phyloP scores from a whole-genome alignment of 2,113 vertebrate genomes.

The Eulacestoma nigropectus region DNA sequence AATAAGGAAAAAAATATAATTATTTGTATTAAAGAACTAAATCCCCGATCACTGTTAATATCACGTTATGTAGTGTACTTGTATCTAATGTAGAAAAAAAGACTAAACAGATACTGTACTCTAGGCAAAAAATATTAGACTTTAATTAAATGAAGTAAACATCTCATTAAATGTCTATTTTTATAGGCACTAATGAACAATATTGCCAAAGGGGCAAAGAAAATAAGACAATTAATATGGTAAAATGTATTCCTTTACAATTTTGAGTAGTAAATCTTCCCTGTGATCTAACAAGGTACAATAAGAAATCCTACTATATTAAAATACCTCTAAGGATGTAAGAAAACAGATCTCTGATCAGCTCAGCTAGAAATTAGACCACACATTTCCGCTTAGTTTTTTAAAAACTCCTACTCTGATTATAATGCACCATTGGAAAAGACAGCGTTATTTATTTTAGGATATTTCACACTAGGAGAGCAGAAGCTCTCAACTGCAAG shows the following conservation, averaged over 20 bases:
- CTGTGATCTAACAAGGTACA: neutral
- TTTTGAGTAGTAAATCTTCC: conserved; percentile 1
- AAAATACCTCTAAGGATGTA: conserved; percentile 4
- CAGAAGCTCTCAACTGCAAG: neutral
- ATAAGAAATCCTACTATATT: neutral
- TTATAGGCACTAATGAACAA: conserved; percentile 8
- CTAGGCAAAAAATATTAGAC: conserved; percentile 20
- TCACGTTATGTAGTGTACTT: neutral
- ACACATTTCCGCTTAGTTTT: neutral
- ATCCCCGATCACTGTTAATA: neutral
- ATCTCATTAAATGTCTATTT: conserved; percentile 23
- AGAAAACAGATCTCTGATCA: neutral
- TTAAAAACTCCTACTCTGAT: conserved; percentile 23
- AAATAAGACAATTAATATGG: conserved; percentile 1
- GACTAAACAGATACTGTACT: neutral
- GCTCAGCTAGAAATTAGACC: conserved; percentile 14
- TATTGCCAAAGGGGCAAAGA: neutral
- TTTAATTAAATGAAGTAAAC: conserved; percentile 43
- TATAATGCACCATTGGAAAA: neutral
- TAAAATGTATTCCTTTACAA: neutral
- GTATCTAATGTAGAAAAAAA: neutral
- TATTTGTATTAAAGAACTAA: neutral
- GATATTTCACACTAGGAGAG: neutral
- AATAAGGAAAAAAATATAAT: neutral
- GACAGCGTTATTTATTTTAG: conserved; percentile 4